Evolutionary conservation across 2,113 vertebrate species (phyloP).

Genomic region (Cyprinodon tularosa): DNA sequence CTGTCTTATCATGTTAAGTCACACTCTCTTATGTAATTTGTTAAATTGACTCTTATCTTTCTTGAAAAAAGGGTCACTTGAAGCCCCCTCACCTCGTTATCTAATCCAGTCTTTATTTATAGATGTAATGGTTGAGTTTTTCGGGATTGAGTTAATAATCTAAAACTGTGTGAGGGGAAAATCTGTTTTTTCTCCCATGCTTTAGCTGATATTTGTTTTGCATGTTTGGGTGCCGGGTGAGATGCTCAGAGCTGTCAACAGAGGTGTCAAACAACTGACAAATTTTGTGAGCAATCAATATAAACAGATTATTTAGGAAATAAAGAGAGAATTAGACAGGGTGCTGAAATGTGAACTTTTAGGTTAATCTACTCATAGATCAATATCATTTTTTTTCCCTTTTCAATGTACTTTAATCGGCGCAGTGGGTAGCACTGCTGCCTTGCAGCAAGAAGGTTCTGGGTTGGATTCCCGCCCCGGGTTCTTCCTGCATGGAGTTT

Average conservation of each 20-base stretch:
- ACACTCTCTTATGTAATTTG: not conserved
- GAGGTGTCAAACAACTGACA: slow-evolving; percentile 51
- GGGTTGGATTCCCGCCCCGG: too few relatives aligned
- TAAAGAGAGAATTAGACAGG: slow-evolving; percentile 16
- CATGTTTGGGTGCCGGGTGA: slow-evolving; percentile 34
- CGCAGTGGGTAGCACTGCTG: too few relatives aligned
- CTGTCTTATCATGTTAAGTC: slow-evolving; percentile 9
- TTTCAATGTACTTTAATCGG: too few relatives aligned
- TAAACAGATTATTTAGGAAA: slow-evolving; percentile 36
- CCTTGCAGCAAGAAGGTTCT: too few relatives aligned
- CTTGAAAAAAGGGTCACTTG: not conserved
- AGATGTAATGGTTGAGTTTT: not conserved
- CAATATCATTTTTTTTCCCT: too few relatives aligned
- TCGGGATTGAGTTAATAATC: not conserved
- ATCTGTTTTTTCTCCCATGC: slow-evolving; percentile 21
- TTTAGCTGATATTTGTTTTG: slow-evolving; percentile 34
- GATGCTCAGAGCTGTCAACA: slow-evolving; percentile 52
- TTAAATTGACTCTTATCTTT: not conserved
- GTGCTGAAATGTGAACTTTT: not conserved
- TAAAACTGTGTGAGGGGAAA: slow-evolving; percentile 12
- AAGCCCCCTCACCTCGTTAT: not conserved
- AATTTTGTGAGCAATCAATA: slow-evolving; percentile 46
- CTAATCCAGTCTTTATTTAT: not conserved
- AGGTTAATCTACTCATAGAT: too few relatives aligned
- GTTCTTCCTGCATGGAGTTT: too few relatives aligned